Percentiles rank a stretch among this genome's conserved stretches.
Conservation (phyloP, 2,797 vertebrate species). For the Florisuga fusca region DNA sequence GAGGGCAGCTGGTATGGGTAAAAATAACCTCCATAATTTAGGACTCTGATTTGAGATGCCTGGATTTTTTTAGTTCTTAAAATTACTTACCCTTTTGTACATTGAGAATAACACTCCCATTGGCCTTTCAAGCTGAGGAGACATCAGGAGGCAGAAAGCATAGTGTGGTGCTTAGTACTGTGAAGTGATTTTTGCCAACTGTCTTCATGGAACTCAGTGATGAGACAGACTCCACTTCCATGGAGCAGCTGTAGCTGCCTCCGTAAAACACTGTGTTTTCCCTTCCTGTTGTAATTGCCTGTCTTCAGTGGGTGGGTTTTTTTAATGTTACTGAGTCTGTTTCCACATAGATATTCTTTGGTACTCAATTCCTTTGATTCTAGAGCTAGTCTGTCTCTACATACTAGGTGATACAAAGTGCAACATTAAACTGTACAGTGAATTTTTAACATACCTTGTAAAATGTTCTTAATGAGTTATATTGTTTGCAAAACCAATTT, state of each 20-base stretch:
- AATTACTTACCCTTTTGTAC: not conserved
- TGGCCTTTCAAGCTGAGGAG: not conserved
- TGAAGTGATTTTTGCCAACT: not conserved
- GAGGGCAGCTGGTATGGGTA: not conserved
- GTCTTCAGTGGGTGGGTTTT: not conserved
- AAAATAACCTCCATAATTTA: not conserved
- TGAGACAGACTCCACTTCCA: not conserved
- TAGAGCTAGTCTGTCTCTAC: not conserved
- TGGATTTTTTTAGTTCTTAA: not conserved
- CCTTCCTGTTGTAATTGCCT: not conserved
- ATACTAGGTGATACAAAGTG: not conserved
- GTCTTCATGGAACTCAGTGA: not conserved
- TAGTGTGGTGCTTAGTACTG: not conserved
- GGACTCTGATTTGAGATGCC: not conserved
- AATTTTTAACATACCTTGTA: not conserved
- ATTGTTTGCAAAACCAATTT: not conserved
- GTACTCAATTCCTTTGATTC: not conserved
- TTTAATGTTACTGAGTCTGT: not conserved
- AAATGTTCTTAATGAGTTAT: not conserved
- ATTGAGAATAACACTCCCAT: not conserved
- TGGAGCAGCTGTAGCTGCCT: not conserved
- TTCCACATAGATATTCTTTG: not conserved
- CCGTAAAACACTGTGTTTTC: not conserved
- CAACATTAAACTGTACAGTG: not conserved
- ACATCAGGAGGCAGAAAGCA: not conserved